phyloP scores from a whole-genome alignment of 2,888 invertebrate species.

The Oscheius myriophilus region DNA sequence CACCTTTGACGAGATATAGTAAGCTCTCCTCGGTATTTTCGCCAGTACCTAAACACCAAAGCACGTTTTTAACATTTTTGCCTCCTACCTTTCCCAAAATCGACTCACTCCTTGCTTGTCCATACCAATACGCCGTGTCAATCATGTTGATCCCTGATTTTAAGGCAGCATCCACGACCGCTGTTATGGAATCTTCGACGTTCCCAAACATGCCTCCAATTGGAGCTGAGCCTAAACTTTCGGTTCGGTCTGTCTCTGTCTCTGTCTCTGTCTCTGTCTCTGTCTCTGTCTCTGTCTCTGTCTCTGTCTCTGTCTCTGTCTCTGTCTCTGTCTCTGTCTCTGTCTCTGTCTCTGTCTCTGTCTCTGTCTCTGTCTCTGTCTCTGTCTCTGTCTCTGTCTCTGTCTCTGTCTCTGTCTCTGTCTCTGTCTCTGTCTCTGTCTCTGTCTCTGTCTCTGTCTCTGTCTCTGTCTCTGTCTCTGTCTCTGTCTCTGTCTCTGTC shows the following conservation, averaged over 20 bases:
- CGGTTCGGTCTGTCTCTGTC: too few relatives aligned
- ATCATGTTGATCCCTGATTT: slow-evolving; percentile 83
- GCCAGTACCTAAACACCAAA: slow-evolving; percentile 76
- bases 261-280: background rate
- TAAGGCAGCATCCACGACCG: slow-evolving; percentile 80
- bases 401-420: background rate
- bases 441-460: background rate
- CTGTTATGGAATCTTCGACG: slow-evolving; percentile 76
- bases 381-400: background rate
- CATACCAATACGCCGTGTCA: slow-evolving; percentile 92
- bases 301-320: background rate
- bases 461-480: too few relatives aligned
- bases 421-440: background rate
- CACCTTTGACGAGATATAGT: slow-evolving; percentile 88
- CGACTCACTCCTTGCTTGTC: slow-evolving; percentile 85
- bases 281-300: background rate
- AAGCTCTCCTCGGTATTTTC: slow-evolving; percentile 83
- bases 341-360: background rate
- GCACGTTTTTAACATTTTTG: background rate
- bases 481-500: too few relatives aligned
- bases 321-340: background rate
- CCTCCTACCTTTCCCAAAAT: slow-evolving; percentile 79
- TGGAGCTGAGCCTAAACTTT: slow-evolving; percentile 54
- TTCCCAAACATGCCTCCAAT: slow-evolving; percentile 65
- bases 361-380: background rate